These are phyloP conservation scores for Urophycis tenuis DNA, from an alignment of 2,797 vertebrate species.

Conservation along the genomic window DNA sequence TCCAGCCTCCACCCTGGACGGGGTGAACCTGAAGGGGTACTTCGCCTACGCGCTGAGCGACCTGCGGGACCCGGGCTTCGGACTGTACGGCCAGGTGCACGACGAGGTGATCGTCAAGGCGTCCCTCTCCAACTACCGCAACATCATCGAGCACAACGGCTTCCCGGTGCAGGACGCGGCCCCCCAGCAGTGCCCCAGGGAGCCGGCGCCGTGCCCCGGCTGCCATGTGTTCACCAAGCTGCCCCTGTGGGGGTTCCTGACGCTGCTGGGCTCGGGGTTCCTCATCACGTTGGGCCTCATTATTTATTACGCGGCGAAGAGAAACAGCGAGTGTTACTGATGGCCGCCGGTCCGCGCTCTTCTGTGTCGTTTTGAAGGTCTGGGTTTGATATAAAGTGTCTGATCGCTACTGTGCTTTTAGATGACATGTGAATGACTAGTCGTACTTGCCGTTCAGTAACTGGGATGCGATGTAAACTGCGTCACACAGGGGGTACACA, in stretches of 20 bases:
- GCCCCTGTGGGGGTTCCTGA: constrained; percentile 79
- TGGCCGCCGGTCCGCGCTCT: background rate
- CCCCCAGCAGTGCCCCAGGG: constrained; percentile 66
- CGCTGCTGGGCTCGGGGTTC: constrained; percentile 75
- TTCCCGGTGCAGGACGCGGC: constrained; percentile 68
- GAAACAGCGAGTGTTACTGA: constrained; percentile 57
- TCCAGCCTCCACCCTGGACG: constrained; percentile 83
- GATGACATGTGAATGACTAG: background rate
- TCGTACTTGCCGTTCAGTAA: background rate
- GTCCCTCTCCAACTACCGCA: constrained; percentile 81
- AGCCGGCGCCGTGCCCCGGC: constrained; percentile 54
- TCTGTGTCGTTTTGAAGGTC: background rate
- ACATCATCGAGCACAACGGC: constrained; percentile 83
- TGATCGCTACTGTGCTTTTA: background rate
- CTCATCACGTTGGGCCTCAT: constrained; percentile 79
- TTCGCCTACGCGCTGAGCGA: constrained; percentile 91
- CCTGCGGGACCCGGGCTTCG: constrained; percentile 81
- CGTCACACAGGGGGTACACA: too few species aligned
- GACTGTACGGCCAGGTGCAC: constrained; percentile 79
- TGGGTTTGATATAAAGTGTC: background rate
- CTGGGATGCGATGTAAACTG: too few species aligned
- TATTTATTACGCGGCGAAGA: constrained; percentile 80
- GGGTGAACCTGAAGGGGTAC: constrained; percentile 87
- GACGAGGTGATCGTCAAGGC: constrained; percentile 80
- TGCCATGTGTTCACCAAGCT: constrained; percentile 72